Evolutionary conservation across 1,140 invertebrate species (phyloP), one percentile per base, ranked within the genome.

Genomic region (Elysia chlorotica): DNA sequence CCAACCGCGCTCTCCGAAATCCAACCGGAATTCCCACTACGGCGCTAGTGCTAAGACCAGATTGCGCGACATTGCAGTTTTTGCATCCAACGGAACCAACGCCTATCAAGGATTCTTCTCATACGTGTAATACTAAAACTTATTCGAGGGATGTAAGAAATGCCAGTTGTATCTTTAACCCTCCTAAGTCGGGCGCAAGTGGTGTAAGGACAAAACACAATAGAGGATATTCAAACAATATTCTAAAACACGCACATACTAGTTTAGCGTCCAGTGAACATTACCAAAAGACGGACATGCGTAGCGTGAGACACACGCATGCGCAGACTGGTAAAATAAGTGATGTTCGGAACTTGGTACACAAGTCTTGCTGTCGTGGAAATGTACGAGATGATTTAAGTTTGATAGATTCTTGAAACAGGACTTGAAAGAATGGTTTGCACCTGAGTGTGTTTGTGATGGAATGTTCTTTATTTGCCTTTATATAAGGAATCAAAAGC

Each of bases 391-490:
- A 72, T 6, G 70, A 74, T 25, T 73, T 74, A 33, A 77, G 73
- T 71, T 57, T 74, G 57, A 72, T 74, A 6, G 75, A 76, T 21
- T 76, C 75, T n/a, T 76, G 74, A 76, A 37, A 14, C 36, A 37
- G 21, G 21, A 25, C 21, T 30, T 25, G 21, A 19, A 35, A 67
- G 21, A 17, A 5, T 28, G 21, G 25, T 54, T 28, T 14, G 62
- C 62, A 31, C 31, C 23, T 54, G 41, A 53, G 37, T 25, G 21
- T 35, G 31, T 36, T 30, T 65, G 31, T 65, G 21, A 23, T 17
- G n/a, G 36, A 35, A 63, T 21, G 35, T 48, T 48, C 10, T 48
- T 48, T 48, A 14, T 10, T n/a, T 10, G 41, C n/a, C 41, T 48
- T 48, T 48, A 48, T 48, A n/a, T 48, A n/a, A 48, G 10, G 41